Conservation (phyloP, 2,113 vertebrate genomes). For the Clarias gariepinus region DNA sequence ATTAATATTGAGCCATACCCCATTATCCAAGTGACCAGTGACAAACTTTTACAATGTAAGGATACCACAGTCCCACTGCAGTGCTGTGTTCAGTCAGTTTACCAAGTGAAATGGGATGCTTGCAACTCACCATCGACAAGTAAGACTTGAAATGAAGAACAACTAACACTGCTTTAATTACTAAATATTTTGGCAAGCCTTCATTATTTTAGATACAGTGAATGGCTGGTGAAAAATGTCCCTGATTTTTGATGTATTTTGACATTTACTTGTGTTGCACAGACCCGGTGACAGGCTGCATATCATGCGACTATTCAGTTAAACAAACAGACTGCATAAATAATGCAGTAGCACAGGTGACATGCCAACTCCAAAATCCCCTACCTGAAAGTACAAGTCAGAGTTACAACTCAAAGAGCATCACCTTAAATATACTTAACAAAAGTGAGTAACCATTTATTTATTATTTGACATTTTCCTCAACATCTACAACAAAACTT, state of each 20-base stretch:
- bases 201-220: too few relatives aligned
- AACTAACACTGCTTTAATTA: too few relatives aligned
- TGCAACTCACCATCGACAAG: not conserved
- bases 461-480: not conserved
- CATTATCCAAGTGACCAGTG: not conserved
- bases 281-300: too few relatives aligned
- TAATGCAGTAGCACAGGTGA: too few relatives aligned
- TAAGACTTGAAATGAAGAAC: not conserved
- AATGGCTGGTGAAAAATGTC: too few relatives aligned
- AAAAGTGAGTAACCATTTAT: not conserved
- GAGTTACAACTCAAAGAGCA: not conserved
- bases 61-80: not conserved
- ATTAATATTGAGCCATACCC: slow-evolving; percentile 14
- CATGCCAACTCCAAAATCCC: too few relatives aligned
- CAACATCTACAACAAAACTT: not conserved
- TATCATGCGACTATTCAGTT: not conserved
- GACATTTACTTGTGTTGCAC: too few relatives aligned
- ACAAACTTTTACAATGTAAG: not conserved
- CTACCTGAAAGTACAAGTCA: not conserved
- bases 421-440: not conserved
- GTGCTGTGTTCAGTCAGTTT: not conserved
- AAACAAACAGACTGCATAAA: not conserved
- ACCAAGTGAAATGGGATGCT: not conserved
- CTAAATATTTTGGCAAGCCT: too few relatives aligned
- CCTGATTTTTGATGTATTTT: too few relatives aligned